phyloP scores from a whole-genome alignment of 2,113 vertebrate species.

The Hucho hucho region DNA sequence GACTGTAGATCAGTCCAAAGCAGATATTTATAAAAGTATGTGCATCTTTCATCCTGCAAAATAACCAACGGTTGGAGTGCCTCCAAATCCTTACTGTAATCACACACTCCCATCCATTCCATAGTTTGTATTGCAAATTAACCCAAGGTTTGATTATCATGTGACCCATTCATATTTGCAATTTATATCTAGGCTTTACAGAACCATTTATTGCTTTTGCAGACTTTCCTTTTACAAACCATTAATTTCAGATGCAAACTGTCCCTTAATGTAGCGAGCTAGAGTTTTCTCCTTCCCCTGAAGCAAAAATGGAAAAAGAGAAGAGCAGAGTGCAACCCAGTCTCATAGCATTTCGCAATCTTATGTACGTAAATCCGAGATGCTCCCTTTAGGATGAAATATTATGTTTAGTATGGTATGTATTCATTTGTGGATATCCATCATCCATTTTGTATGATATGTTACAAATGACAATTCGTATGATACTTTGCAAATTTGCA shows the following conservation, averaged over 20 bases:
- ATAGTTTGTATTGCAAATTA: neutral
- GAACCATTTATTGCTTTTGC: neutral
- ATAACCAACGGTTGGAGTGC: too few species aligned
- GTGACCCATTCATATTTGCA: neutral
- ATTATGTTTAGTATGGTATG: too few species aligned
- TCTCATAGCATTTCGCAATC: too few species aligned
- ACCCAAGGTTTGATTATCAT: neutral
- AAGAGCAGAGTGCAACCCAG: neutral
- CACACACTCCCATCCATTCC: neutral
- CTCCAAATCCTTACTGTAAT: too few species aligned
- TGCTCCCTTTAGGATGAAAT: too few species aligned
- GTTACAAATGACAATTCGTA: too few species aligned
- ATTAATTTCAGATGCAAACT: neutral
- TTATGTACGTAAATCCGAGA: too few species aligned
- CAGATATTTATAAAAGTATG: too few species aligned
- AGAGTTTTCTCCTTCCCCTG: neutral
- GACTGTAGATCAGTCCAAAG: neutral
- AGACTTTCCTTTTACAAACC: neutral
- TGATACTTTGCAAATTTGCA: too few species aligned
- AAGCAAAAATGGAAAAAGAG: neutral
- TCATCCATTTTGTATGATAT: too few species aligned
- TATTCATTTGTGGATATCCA: too few species aligned
- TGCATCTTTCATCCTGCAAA: too few species aligned
- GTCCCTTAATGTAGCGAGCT: neutral
- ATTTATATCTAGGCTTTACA: slow-evolving; percentile 3